phyloP scores from a whole-genome alignment of 2,888 invertebrate species.

The Lagria hirta region DNA sequence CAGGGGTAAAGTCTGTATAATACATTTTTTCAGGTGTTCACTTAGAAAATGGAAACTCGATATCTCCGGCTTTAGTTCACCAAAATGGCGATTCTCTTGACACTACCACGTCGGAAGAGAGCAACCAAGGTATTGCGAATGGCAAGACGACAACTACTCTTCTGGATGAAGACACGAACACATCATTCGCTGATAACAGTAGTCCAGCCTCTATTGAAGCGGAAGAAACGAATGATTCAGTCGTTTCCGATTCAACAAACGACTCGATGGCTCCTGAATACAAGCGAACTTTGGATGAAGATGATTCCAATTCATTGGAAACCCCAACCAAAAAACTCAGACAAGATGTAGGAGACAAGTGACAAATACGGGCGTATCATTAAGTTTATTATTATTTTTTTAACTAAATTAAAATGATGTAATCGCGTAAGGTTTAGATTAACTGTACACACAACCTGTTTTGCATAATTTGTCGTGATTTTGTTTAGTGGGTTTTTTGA shows the following conservation, averaged over 20 bases:
- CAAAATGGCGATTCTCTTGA: slow-evolving; percentile 57
- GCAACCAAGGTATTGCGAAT: slow-evolving; percentile 66
- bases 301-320: slow-evolving; percentile 54
- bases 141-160: slow-evolving; percentile 49
- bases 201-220: slow-evolving; percentile 61
- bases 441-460: slow-evolving; percentile 31
- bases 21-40: slow-evolving; percentile 41
- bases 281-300: slow-evolving; percentile 46
- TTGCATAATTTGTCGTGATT: slow-evolving; percentile 24
- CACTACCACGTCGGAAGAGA: slow-evolving; percentile 67
- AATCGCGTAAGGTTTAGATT: slow-evolving; percentile 38
- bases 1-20: too few relatives aligned
- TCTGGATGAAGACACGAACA: slow-evolving; percentile 70
- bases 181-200: slow-evolving; percentile 77
- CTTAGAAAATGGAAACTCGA: slow-evolving; percentile 52
- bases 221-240: slow-evolving; percentile 60
- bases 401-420: slow-evolving; percentile 34
- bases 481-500: slow-evolving; percentile 21
- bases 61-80: slow-evolving; percentile 45
- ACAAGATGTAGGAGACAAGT: slow-evolving; percentile 55
- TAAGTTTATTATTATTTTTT: slow-evolving; percentile 34
- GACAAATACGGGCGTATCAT: slow-evolving; percentile 52
- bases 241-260: slow-evolving; percentile 55
- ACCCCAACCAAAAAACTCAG: slow-evolving; percentile 59
- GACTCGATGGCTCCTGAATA: slow-evolving; percentile 45